phyloP scores from a whole-genome alignment of 2,797 vertebrate genomes.

The Artibeus lituratus region DNA sequence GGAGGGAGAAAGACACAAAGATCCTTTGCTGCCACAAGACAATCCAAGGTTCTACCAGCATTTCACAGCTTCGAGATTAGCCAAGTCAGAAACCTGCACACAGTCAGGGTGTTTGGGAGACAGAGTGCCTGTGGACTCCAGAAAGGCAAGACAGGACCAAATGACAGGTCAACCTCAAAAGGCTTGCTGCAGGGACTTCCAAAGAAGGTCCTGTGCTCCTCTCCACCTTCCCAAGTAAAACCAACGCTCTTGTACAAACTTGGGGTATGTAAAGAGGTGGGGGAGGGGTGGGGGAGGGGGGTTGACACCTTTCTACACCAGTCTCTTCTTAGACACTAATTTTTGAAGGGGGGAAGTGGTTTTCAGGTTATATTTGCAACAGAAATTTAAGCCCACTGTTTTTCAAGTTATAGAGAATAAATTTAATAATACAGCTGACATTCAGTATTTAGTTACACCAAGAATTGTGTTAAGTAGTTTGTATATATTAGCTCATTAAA shows the following conservation, averaged over 20 bases:
- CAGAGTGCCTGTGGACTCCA: neutral
- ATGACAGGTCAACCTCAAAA: neutral
- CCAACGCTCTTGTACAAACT: neutral
- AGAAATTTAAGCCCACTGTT: neutral
- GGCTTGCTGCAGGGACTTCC: neutral
- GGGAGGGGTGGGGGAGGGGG: no score
- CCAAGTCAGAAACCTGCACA: neutral
- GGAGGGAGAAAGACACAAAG: neutral
- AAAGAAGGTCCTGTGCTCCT: neutral
- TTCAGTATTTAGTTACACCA: neutral
- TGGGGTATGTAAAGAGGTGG: no score
- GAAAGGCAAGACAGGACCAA: neutral
- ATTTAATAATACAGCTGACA: neutral
- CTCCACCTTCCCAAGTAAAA: neutral
- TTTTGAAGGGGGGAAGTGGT: neutral
- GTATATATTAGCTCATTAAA: neutral
- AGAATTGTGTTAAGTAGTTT: neutral
- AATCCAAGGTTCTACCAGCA: neutral
- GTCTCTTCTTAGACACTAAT: slow-evolving; percentile 8
- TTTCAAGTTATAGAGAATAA: slow-evolving; percentile 27
- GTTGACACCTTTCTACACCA: neutral
- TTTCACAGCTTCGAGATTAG: neutral
- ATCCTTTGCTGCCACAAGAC: neutral
- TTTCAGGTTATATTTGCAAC: neutral
- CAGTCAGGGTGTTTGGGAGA: rapidly evolving